Conservation (phyloP, 2,113 vertebrate genomes). For the Pedionomus torquatus region DNA sequence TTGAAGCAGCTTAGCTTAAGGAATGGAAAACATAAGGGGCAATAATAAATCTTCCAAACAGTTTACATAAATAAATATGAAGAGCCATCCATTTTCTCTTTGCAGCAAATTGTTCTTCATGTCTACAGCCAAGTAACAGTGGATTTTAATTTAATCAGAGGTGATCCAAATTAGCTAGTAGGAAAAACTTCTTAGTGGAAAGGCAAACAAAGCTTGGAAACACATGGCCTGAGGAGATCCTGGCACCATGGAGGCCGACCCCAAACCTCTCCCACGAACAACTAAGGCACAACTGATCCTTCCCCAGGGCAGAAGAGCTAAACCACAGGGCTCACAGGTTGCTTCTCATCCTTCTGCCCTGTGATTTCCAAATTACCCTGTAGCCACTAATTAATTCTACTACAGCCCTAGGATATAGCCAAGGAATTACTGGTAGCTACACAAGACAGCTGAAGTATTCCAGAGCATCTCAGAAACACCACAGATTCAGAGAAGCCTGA, state of each 20-base stretch:
- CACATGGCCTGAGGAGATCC: not conserved
- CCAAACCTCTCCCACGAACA: not conserved
- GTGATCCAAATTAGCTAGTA: not conserved
- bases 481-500: not conserved
- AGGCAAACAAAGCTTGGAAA: not conserved
- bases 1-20: not conserved
- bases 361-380: not conserved
- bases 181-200: not conserved
- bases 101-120: not conserved
- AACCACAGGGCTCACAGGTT: not conserved
- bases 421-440: not conserved
- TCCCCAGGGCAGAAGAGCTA: not conserved
- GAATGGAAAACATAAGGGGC: not conserved
- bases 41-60: not conserved
- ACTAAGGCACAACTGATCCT: not conserved
- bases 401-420: not conserved
- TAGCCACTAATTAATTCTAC: not conserved
- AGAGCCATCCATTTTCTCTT: not conserved
- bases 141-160: not conserved
- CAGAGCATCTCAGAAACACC: not conserved
- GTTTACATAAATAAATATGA: not conserved
- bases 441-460: not conserved
- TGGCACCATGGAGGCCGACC: not conserved
- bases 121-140: not conserved
- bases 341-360: accelerated